Percentiles rank a stretch among this genome's conserved stretches.
Evolutionary conservation across 2,797 vertebrate species (phyloP).

Genomic region (Melanotaenia boesemani): DNA sequence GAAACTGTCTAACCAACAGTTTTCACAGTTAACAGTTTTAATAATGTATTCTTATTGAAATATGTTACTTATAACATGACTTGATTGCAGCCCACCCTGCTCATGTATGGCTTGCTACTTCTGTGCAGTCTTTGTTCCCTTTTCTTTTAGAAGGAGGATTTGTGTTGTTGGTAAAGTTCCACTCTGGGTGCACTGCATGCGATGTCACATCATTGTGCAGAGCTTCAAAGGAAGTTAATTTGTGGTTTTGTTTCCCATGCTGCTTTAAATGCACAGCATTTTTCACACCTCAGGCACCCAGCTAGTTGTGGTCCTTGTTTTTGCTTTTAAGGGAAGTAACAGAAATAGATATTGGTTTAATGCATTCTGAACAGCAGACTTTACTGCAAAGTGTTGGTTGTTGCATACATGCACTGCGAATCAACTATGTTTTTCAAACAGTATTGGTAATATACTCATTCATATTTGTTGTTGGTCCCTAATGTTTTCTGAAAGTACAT

Average conservation of each 20-base stretch:
- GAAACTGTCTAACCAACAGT: conserved; percentile 11
- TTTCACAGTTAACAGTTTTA: not conserved
- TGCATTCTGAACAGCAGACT: conserved; percentile 21
- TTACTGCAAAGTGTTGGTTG: conserved; percentile 22
- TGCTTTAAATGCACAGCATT: conserved; percentile 60
- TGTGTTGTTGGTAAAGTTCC: conserved; percentile 16
- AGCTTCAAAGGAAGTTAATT: conserved; percentile 57
- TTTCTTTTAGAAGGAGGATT: conserved; percentile 15
- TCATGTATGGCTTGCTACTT: not conserved
- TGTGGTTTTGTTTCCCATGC: conserved; percentile 65
- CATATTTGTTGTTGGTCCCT: conserved; percentile 2
- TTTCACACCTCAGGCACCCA: conserved; percentile 80
- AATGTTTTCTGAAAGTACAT: not conserved
- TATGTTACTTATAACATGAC: not conserved
- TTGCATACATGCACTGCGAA: conserved; percentile 27
- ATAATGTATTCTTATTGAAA: conserved; percentile 1
- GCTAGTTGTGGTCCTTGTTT: conserved; percentile 62
- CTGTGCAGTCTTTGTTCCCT: not conserved
- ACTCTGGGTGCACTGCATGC: conserved; percentile 19
- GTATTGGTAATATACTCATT: conserved; percentile 28
- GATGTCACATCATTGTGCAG: conserved; percentile 39
- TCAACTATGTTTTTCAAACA: conserved; percentile 37
- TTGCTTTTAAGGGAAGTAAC: conserved; percentile 68
- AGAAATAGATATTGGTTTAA: conserved; percentile 57
- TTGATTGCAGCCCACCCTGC: not conserved